A percentile compares a stretch with the other conserved stretches of the same genome.
Conservation (phyloP, 2,113 vertebrate species). For the Megaceryle torquata region DNA sequence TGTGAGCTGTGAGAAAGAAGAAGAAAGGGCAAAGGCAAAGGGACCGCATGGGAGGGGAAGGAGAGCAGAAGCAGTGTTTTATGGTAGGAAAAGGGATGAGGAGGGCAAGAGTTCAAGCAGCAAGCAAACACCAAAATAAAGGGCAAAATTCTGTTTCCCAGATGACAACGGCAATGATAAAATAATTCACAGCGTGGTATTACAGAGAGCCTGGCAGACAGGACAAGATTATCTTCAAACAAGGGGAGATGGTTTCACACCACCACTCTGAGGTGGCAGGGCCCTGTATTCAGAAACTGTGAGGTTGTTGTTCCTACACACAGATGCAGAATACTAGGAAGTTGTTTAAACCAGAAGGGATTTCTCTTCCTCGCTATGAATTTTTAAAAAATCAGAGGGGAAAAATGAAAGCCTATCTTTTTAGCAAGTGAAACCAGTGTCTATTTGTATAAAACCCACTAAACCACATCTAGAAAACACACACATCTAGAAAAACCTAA, state of each 20-base stretch:
- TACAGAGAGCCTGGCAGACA: not conserved
- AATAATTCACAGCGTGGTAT: not conserved
- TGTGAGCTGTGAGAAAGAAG: not conserved
- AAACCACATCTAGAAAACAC: not conserved
- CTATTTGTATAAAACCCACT: not conserved
- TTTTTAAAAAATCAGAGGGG: not conserved
- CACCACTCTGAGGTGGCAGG: not conserved
- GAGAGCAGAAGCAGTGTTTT: not conserved
- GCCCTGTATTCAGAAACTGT: too few relatives aligned
- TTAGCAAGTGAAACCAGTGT: not conserved
- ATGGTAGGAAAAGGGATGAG: not conserved
- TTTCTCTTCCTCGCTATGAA: not conserved
- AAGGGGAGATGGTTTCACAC: not conserved
- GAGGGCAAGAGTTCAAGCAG: not conserved
- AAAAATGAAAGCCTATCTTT: not conserved
- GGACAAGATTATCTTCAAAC: rapidly evolving
- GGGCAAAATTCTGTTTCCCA: not conserved
- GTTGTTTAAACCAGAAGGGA: not conserved
- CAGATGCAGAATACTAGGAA: not conserved
- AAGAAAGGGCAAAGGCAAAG: not conserved
- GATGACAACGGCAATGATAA: rapidly evolving
- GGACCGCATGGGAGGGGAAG: not conserved
- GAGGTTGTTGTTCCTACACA: not conserved
- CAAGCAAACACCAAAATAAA: not conserved
- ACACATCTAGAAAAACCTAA: not conserved